phyloP scores from a whole-genome alignment of 2,797 vertebrate species.

The Typhlichthys subterraneus region DNA sequence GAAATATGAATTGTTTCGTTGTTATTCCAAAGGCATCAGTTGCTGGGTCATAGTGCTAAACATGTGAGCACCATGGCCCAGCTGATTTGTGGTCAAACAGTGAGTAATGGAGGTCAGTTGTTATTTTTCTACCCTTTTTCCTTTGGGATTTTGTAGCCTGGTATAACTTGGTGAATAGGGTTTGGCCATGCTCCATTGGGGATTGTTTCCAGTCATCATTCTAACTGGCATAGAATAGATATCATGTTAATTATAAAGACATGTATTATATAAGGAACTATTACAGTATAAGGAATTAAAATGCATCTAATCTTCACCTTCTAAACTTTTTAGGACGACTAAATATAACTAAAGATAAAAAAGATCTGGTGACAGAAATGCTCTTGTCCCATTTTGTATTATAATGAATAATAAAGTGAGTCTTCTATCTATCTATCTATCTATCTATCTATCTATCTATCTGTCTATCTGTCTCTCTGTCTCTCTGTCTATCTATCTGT shows the following conservation, averaged over 20 bases:
- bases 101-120: neutral
- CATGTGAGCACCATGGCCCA: conserved; percentile 30
- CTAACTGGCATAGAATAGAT: too few species aligned
- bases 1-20: conserved; percentile 38
- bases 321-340: conserved; percentile 31
- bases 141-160: neutral
- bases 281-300: conserved; percentile 18
- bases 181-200: neutral
- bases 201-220: neutral
- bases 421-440: too few species aligned
- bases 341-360: too few species aligned
- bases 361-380: too few species aligned
- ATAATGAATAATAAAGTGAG: too few species aligned
- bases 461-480: too few species aligned
- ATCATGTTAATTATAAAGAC: too few species aligned
- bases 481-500: too few species aligned
- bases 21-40: conserved; percentile 41
- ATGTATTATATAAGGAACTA: conserved; percentile 9
- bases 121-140: conserved; percentile 11
- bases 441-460: too few species aligned
- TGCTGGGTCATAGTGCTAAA: conserved; percentile 36
- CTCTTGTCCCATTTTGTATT: too few species aligned
- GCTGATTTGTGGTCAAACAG: conserved; percentile 23
- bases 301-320: conserved; percentile 36
- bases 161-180: too few species aligned